phyloP scores from a whole-genome alignment of 2,113 vertebrate genomes.

The Coryphaenoides rupestris region DNA sequence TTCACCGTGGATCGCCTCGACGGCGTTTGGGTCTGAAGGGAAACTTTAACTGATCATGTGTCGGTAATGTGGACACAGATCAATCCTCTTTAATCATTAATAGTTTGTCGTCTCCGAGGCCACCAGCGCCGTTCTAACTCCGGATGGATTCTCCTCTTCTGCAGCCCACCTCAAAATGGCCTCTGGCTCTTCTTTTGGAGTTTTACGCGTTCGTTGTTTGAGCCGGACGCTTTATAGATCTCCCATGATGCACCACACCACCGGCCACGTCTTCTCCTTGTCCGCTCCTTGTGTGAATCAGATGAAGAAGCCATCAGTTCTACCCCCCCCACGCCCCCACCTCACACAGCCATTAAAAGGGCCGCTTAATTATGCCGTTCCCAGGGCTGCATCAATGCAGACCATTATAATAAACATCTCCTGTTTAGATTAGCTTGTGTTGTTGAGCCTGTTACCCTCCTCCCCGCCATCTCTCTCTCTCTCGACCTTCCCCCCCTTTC shows the following conservation, averaged over 20 bases:
- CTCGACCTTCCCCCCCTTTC: too few relatives aligned
- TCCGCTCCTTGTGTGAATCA: too few relatives aligned
- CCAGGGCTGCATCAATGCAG: slow-evolving; percentile 18
- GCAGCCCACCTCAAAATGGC: slow-evolving; percentile 56
- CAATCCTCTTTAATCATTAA: slow-evolving; percentile 18
- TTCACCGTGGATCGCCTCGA: too few relatives aligned
- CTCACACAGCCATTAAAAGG: slow-evolving; percentile 26
- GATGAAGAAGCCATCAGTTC: too few relatives aligned
- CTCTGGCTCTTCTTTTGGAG: slow-evolving; percentile 51
- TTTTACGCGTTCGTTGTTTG: slow-evolving; percentile 16
- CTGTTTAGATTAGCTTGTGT: slow-evolving; percentile 6
- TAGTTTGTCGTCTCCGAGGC: slow-evolving; percentile 10
- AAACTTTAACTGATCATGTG: too few relatives aligned
- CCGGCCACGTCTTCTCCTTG: too few relatives aligned
- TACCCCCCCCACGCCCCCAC: too few relatives aligned
- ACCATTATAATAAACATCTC: slow-evolving; percentile 22
- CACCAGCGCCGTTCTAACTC: slow-evolving; percentile 10
- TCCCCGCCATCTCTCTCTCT: too few relatives aligned
- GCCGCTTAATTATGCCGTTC: slow-evolving; percentile 19
- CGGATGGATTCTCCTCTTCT: slow-evolving; percentile 49
- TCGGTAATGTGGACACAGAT: too few relatives aligned
- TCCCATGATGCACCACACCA: too few relatives aligned
- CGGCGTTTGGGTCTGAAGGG: too few relatives aligned
- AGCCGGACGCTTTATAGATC: too few relatives aligned
- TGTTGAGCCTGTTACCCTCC: neutral